These are phyloP conservation scores for Bombus terrestris DNA, from an alignment of 1,140 invertebrate species.

Conservation along the genomic window DNA sequence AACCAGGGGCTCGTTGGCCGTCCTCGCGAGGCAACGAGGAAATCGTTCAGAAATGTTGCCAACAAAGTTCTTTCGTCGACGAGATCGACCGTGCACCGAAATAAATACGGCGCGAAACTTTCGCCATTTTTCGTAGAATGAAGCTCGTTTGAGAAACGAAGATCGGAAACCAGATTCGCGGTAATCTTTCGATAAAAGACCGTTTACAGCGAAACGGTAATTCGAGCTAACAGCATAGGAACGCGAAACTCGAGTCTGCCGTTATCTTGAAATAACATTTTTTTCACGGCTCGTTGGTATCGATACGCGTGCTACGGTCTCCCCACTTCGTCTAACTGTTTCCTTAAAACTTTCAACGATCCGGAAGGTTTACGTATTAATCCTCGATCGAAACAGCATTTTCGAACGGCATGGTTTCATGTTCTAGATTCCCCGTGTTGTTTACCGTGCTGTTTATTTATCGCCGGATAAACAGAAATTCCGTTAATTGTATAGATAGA, in stretches of 20 bases:
- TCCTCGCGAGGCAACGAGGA: not conserved
- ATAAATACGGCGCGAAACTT: constrained; percentile 1
- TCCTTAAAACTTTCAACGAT: no score
- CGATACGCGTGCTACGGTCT: no score
- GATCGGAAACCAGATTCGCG: no score
- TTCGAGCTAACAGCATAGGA: no score
- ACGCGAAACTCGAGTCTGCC: no score
- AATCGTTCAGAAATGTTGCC: constrained; percentile 30
- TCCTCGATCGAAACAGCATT: no score
- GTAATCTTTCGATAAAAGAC: no score
- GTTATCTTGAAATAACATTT: no score
- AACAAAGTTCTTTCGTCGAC: constrained; percentile 8
- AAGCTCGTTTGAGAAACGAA: not conserved
- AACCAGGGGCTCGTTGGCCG: not conserved
- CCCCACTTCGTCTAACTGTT: no score
- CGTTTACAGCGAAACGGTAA: no score
- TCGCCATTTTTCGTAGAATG: not conserved
- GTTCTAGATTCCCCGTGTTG: not conserved
- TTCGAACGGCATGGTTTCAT: not conserved
- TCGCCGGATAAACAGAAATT: not conserved
- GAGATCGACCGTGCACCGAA: not conserved
- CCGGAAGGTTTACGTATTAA: no score
- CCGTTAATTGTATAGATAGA: not conserved
- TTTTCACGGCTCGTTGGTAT: no score
- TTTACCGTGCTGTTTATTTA: not conserved